These are phyloP conservation scores for Phalacrocorax pelagicus DNA, from an alignment of 2,113 vertebrate species.

Conservation along the genomic window DNA sequence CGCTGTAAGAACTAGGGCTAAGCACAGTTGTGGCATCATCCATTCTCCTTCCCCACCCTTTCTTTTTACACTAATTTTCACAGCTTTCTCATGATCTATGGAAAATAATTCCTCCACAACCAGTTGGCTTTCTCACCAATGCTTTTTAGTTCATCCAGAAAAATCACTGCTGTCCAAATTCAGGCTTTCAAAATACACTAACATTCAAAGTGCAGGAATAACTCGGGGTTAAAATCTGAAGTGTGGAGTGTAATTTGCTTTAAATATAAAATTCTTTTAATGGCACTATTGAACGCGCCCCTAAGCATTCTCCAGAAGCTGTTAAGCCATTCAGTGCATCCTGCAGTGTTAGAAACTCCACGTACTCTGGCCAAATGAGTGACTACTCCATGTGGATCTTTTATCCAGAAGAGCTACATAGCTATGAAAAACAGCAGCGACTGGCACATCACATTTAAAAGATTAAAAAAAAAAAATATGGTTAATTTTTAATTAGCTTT, in stretches of 20 bases:
- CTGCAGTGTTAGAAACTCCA: background rate
- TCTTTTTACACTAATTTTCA: background rate
- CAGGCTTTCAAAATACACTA: background rate
- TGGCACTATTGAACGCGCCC: background rate
- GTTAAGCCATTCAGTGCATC: constrained; percentile 15
- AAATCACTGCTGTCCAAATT: background rate
- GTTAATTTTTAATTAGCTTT: background rate
- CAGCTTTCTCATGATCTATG: background rate
- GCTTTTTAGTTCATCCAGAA: background rate
- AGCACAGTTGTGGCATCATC: background rate
- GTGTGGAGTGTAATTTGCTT: background rate
- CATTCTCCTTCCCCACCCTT: background rate
- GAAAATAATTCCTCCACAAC: background rate
- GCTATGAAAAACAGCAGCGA: background rate
- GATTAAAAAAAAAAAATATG: accelerated
- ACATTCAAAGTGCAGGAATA: background rate
- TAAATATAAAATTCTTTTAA: constrained; percentile 17
- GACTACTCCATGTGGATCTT: background rate
- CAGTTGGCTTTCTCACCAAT: background rate
- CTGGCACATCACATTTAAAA: background rate
- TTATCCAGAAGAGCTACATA: background rate
- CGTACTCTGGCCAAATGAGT: background rate
- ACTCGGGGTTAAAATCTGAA: background rate
- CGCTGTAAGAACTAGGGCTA: background rate
- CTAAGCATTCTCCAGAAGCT: constrained; percentile 20